These are phyloP conservation scores for Cherax destructor DNA, from an alignment of 1,140 invertebrate species.

Conservation along the genomic window DNA sequence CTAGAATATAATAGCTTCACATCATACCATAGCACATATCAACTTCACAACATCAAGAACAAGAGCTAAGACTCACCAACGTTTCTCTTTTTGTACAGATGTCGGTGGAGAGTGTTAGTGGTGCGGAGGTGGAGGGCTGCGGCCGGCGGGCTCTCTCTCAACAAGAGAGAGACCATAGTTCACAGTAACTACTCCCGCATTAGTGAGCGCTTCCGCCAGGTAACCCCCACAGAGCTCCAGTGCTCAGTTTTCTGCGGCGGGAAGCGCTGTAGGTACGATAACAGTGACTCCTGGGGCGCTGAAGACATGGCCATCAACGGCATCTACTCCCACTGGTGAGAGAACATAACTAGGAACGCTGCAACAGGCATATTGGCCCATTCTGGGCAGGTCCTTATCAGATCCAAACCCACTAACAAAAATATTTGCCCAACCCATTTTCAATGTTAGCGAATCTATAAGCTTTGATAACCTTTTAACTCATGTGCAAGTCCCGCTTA, in stretches of 20 bases:
- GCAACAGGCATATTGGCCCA: too few relatives aligned
- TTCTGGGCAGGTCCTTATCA: too few relatives aligned
- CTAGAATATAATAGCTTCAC: too few relatives aligned
- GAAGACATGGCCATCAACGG: constrained; percentile 85
- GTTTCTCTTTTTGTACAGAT: neutral
- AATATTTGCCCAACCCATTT: too few relatives aligned
- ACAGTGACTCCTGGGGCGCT: constrained; percentile 80
- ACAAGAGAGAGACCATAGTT: constrained; percentile 33
- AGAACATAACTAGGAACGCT: neutral
- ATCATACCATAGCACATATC: too few relatives aligned
- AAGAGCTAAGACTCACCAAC: too few relatives aligned
- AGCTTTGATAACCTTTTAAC: too few relatives aligned
- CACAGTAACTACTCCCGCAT: constrained; percentile 68
- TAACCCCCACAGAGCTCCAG: constrained; percentile 82
- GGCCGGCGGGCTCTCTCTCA: constrained; percentile 38
- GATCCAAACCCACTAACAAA: too few relatives aligned
- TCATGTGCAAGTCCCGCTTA: too few relatives aligned
- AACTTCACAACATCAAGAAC: too few relatives aligned
- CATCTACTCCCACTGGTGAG: constrained; percentile 89
- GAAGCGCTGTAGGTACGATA: constrained; percentile 87
- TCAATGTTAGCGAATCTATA: neutral
- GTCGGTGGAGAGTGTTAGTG: constrained; percentile 23
- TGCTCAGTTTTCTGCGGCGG: constrained; percentile 90
- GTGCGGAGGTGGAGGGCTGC: neutral
- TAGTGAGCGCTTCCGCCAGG: constrained; percentile 64